Conservation (phyloP, 92 coral and sea anemone species). For the Heteractis magnifica region DNA sequence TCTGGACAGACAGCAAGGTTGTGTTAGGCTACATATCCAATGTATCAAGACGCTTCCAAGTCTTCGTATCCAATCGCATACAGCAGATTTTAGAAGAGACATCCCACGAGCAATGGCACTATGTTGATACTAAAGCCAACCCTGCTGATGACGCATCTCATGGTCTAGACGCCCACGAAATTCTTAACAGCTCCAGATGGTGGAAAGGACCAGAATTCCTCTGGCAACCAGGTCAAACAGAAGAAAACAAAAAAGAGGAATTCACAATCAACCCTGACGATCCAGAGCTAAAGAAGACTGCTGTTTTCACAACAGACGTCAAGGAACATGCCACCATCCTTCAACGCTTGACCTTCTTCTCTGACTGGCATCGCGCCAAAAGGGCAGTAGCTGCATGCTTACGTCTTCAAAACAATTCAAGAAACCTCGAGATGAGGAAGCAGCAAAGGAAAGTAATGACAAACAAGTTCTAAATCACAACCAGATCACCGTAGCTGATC, state of each 20-base stretch:
- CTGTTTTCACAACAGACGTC: neutral
- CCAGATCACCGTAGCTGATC: slow-evolving; percentile 20
- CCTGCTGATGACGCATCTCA: slow-evolving; percentile 49
- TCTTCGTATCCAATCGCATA: slow-evolving; percentile 41
- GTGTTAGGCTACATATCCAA: slow-evolving; percentile 41
- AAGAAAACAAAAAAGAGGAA: neutral
- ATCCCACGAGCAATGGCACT: slow-evolving; percentile 40
- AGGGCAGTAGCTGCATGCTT: slow-evolving; percentile 28
- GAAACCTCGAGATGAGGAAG: neutral
- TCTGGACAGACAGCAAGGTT: slow-evolving; percentile 43
- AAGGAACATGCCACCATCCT: slow-evolving; percentile 15
- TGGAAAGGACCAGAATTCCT: slow-evolving; percentile 39
- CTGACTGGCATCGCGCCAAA: slow-evolving; percentile 36
- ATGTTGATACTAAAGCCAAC: slow-evolving; percentile 30
- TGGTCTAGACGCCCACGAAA: slow-evolving; percentile 22
- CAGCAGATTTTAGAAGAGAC: slow-evolving; percentile 38
- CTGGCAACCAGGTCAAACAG: slow-evolving; percentile 27
- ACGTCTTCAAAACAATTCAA: slow-evolving; percentile 16
- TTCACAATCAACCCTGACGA: slow-evolving; percentile 8
- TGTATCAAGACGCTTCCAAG: slow-evolving; percentile 35
- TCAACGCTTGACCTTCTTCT: slow-evolving; percentile 29
- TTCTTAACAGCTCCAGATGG: slow-evolving; percentile 18
- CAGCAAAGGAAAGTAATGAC: too few relatives aligned
- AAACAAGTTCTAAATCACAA: neutral
- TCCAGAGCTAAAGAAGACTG: slow-evolving; percentile 18